Evolutionary conservation across 2,888 invertebrate species (phyloP), one percentile per base, ranked within the genome.

Genomic region (Frankliniella intonsa): DNA sequence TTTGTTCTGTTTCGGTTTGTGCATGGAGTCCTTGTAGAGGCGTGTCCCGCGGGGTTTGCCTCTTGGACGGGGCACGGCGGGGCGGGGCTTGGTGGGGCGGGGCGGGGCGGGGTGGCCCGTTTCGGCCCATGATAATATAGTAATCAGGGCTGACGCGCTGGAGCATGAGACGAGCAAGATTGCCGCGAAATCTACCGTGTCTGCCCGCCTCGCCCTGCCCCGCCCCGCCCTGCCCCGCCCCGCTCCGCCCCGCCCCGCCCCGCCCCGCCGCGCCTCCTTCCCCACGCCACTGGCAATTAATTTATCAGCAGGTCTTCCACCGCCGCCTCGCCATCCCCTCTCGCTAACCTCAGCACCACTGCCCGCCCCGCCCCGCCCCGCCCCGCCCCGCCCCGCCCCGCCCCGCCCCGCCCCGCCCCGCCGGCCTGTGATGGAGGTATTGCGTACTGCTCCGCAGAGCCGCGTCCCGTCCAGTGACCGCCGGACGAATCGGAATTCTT

Each of bases 111-210:
- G 12, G 5, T 55, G 55, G 55, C 1, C 14, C 7, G 2, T 2
- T 12, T 1, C 62, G 17, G 62, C 62, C 17, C 62, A 17, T 2
- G 38, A 38, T 62, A 62, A 62, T 62, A n/a, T n/a, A 7, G 62
- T 62, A 62, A 62, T 62, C 62, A 3, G 62, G 62, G 62, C 7
- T 17, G 14, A n/a, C 62, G 62, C 62, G 62, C 17, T n/a, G 62
- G 14, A 62, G 62, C 62, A n/a, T 62, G 62, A 17, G 19, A 17
- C 62, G 62, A 17, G 0, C 62, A 62, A 62, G 62, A 62, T 62
- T 62, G 62, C 62, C n/a, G 62, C 62, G 62, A 62, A 62, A 62
- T 62, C 17, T 62, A 62, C 62, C 62, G 62, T 62, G 62, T 62
- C 62, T 10, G 14, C 55, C 55, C 55, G 55, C 55, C 14, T 19